These are phyloP conservation scores for Ariolimax columbianus DNA, from an alignment of 2,888 invertebrate genomes.

Conservation along the genomic window DNA sequence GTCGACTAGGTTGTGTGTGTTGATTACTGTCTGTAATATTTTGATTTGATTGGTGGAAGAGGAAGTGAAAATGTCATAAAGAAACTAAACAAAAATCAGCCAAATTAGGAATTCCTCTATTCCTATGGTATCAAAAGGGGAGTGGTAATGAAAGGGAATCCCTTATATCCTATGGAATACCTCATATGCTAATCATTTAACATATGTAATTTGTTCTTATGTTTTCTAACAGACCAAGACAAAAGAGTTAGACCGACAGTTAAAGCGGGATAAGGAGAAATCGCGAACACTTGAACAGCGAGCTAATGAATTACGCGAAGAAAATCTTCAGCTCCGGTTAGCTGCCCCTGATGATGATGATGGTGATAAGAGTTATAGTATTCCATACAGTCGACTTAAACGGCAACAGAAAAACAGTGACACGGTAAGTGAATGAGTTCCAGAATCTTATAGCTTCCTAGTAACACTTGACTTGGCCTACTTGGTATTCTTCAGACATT, in stretches of 20 bases:
- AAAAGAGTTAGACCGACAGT: conserved; percentile 67
- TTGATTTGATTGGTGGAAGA: no score
- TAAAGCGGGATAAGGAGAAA: conserved; percentile 73
- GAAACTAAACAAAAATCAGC: no score
- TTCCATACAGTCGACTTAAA: conserved; percentile 64
- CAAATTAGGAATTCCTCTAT: no score
- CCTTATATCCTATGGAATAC: no score
- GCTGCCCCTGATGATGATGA: conserved; percentile 70
- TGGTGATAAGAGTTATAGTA: conserved; percentile 64
- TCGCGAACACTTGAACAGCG: conserved; percentile 66
- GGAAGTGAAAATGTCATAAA: no score
- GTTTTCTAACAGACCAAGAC: conserved; percentile 65
- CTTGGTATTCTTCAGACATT: not conserved
- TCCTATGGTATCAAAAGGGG: no score
- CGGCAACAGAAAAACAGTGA: conserved; percentile 60
- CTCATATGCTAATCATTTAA: no score
- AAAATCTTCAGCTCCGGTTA: conserved; percentile 69
- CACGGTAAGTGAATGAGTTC: conserved; percentile 58
- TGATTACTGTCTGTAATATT: no score
- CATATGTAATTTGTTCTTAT: not conserved
- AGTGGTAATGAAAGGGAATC: no score
- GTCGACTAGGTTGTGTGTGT: no score
- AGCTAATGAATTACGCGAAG: conserved; percentile 67
- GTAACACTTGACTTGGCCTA: not conserved
- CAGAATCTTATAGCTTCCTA: not conserved